Conservation (phyloP, 2,888 invertebrate species). For the Pycnomerus fuliginosus region DNA sequence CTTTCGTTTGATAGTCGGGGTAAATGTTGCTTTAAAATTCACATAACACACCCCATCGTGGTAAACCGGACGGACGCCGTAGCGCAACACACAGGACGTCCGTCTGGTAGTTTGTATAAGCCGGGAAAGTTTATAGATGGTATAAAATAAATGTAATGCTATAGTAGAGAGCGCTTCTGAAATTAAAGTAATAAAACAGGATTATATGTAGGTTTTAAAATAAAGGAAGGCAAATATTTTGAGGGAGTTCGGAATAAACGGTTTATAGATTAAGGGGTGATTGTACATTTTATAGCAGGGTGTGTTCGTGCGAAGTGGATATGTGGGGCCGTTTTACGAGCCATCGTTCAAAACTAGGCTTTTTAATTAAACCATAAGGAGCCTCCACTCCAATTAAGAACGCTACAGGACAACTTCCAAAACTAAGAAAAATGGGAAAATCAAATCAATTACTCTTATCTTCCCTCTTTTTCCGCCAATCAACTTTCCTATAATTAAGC, state of each 20-base stretch:
- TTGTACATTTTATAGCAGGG: slow-evolving; percentile 19
- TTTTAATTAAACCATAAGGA: slow-evolving; percentile 14
- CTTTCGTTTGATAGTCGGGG: slow-evolving; percentile 18
- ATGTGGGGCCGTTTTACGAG: slow-evolving; percentile 3
- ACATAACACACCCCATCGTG: slow-evolving; percentile 12
- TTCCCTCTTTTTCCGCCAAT: slow-evolving; percentile 32
- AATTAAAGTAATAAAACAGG: slow-evolving; percentile 43
- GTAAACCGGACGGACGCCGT: slow-evolving; percentile 6
- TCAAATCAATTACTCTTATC: slow-evolving; percentile 33
- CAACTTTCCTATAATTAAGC: slow-evolving; percentile 32
- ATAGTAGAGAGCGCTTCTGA: slow-evolving; percentile 37
- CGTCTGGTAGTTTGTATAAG: slow-evolving; percentile 11
- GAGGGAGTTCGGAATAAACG: slow-evolving; percentile 28
- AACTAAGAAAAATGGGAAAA: slow-evolving; percentile 28
- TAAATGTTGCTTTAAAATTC: slow-evolving; percentile 21
- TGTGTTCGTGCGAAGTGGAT: slow-evolving; percentile 6
- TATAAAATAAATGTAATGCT: slow-evolving; percentile 33
- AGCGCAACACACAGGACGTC: slow-evolving; percentile 6
- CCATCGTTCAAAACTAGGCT: slow-evolving; percentile 6
- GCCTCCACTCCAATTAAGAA: no score
- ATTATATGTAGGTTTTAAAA: slow-evolving; percentile 38
- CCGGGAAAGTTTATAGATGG: slow-evolving; percentile 32
- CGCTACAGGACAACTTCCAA: no score
- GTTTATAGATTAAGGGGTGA: slow-evolving; percentile 28
- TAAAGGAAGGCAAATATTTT: slow-evolving; percentile 36